A percentile compares a stretch with the other conserved stretches of the same genome.
Conservation (phyloP, 1,140 invertebrate genomes). For the Drosophila gunungcola region DNA sequence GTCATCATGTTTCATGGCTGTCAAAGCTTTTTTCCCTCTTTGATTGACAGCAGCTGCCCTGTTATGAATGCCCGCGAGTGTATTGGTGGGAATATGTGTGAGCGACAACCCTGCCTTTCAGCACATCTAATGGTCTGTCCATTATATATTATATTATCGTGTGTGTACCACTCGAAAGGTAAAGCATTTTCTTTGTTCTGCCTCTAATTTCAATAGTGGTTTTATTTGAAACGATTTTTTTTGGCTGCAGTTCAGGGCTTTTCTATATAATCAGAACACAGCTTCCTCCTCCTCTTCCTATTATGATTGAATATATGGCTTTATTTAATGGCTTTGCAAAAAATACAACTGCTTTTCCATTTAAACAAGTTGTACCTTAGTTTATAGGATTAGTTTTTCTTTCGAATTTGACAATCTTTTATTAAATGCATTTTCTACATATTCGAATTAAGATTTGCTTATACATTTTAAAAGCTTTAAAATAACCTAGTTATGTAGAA, state of each 20-base stretch:
- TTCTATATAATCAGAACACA: background rate
- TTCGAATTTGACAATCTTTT: no score
- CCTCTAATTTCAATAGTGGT: slow-evolving; percentile 10
- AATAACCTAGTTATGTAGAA: no score
- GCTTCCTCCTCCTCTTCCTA: background rate
- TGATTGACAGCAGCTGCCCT: slow-evolving; percentile 48
- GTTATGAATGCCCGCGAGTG: slow-evolving; percentile 13
- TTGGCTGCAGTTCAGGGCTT: background rate
- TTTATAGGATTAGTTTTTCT: no score
- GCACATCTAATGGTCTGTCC: slow-evolving; percentile 23
- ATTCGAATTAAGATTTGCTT: no score
- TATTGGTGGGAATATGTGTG: slow-evolving; percentile 12
- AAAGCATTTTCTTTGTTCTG: slow-evolving; percentile 8
- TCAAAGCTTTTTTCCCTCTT: slow-evolving; percentile 24
- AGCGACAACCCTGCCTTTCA: slow-evolving; percentile 16
- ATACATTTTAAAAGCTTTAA: no score
- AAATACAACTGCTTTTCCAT: no score
- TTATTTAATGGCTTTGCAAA: no score
- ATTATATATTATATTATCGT: slow-evolving; percentile 2
- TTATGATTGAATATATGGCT: no score
- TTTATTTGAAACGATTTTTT: slow-evolving; percentile 2
- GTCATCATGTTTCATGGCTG: slow-evolving; percentile 28
- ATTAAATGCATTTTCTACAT: no score
- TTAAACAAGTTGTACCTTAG: no score
- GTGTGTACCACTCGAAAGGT: slow-evolving; percentile 1